Percentiles rank a stretch among this genome's conserved stretches.
phyloP scores from a whole-genome alignment of 2,797 vertebrate species.

The Lepus oiostolus region DNA sequence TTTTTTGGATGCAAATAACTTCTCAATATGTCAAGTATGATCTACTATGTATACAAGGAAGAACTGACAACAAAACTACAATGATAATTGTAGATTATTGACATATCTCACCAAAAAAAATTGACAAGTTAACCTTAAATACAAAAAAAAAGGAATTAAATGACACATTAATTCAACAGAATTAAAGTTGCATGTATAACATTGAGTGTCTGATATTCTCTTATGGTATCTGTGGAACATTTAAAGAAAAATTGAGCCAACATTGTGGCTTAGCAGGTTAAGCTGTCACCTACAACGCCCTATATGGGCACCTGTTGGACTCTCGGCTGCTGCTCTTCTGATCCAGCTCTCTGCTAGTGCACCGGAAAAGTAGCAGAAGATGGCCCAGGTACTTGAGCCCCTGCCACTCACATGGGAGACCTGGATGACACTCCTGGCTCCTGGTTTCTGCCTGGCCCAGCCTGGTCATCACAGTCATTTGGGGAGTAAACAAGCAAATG shows the following conservation, averaged over 20 bases:
- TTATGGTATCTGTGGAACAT: not conserved
- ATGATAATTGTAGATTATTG: conserved; percentile 34
- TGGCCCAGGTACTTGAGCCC: no score
- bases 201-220: not conserved
- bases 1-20: conserved; percentile 17
- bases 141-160: conserved; percentile 19
- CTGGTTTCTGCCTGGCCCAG: no score
- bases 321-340: no score
- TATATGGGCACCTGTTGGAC: no score
- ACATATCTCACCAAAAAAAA: not conserved
- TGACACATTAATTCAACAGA: not conserved
- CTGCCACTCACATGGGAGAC: no score
- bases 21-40: not conserved
- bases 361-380: no score
- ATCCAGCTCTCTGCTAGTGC: no score
- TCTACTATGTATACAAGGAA: not conserved
- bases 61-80: not conserved
- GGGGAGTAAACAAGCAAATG: no score
- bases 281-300: no score
- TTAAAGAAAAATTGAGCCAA: not conserved
- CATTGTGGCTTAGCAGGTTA: no score
- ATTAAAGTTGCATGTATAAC: not conserved
- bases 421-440: no score
- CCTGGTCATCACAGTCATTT: no score
- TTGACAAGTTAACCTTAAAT: conserved; percentile 4